Conservation (phyloP, 1,140 invertebrate genomes). For the Drepana arcuata region DNA sequence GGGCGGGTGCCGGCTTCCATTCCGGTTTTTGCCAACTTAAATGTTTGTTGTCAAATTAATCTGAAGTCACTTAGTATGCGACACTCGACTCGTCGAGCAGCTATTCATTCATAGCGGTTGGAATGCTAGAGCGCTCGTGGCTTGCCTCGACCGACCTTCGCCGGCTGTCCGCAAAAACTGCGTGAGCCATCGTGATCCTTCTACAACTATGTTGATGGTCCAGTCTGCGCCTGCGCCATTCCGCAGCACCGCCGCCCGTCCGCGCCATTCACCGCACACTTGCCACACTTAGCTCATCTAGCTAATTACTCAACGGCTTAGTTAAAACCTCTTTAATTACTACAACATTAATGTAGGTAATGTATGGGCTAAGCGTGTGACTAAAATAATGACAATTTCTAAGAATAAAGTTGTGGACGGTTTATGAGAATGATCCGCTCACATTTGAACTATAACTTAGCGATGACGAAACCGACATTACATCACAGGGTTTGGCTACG, state of each 20-base stretch:
- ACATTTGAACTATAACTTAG: no score
- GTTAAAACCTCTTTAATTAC: no score
- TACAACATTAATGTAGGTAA: no score
- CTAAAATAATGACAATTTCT: no score
- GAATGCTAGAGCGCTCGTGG: constrained; percentile 62
- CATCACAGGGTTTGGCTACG: no score
- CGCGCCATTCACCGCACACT: no score
- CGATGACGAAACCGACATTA: no score
- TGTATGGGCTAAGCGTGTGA: no score
- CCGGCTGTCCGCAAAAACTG: constrained; percentile 47
- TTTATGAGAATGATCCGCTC: no score
- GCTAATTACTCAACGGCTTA: no score
- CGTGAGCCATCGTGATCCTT: constrained; percentile 38
- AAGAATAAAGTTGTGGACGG: no score
- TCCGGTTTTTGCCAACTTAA: constrained; percentile 65
- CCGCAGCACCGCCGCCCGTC: constrained; percentile 8
- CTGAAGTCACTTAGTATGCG: constrained; percentile 60
- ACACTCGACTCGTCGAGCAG: constrained; percentile 47
- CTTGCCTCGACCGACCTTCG: constrained; percentile 60
- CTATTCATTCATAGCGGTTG: constrained; percentile 68
- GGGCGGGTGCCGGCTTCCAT: constrained; percentile 44
- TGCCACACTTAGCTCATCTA: no score
- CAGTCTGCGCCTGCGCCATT: constrained; percentile 28
- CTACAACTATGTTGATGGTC: constrained; percentile 43
- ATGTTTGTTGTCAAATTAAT: constrained; percentile 70